phyloP scores from a whole-genome alignment of 2,113 vertebrate species.

The Grus americana region DNA sequence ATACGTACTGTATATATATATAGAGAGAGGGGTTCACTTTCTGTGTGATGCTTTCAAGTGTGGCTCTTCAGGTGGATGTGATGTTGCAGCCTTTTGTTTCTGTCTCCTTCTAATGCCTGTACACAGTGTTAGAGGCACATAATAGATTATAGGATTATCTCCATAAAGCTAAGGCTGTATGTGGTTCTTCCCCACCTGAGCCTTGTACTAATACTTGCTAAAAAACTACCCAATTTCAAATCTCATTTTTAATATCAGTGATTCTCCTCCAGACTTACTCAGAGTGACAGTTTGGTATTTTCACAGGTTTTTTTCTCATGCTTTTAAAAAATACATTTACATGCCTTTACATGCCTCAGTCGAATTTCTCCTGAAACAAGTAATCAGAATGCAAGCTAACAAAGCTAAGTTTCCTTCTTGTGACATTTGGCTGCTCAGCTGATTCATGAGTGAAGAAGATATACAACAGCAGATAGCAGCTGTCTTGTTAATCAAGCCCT shows the following conservation, averaged over 20 bases:
- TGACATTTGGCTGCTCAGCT: neutral
- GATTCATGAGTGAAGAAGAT: neutral
- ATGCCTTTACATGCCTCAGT: neutral
- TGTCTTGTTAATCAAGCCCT: neutral
- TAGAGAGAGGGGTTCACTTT: neutral
- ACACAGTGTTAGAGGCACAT: neutral
- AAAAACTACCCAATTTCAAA: neutral
- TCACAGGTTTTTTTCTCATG: neutral
- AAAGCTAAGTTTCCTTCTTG: neutral
- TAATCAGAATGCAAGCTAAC: neutral
- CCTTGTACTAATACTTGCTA: neutral
- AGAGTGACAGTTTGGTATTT: neutral
- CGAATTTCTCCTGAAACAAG: neutral
- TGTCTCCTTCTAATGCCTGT: neutral
- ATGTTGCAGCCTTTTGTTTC: neutral
- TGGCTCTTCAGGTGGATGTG: neutral
- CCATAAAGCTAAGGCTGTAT: neutral
- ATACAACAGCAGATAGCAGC: neutral
- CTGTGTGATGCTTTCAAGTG: neutral
- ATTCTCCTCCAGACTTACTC: neutral
- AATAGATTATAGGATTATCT: neutral
- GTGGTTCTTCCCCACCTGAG: neutral
- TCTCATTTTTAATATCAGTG: neutral
- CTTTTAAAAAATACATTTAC: neutral
- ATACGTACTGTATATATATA: too few species aligned